A percentile compares a stretch with the other conserved stretches of the same genome.
Conservation (phyloP, 2,888 invertebrate species). For the Augochlorella aurata region DNA sequence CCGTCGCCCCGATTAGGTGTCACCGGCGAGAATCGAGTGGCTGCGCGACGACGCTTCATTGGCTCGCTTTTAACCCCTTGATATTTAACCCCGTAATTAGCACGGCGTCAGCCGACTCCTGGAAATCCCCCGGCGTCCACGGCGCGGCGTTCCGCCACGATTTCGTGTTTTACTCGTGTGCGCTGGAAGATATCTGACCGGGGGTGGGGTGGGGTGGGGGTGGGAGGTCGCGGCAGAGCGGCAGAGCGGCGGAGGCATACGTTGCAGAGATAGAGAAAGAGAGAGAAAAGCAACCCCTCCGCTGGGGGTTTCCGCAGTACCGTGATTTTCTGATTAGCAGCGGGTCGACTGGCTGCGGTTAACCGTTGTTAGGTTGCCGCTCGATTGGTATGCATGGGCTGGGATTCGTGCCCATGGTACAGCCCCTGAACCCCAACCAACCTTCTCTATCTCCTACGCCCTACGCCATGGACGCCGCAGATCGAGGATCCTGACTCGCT, state of each 20-base stretch:
- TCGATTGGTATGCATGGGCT: constrained; percentile 82
- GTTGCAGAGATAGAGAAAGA: constrained; percentile 14
- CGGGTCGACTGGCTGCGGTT: constrained; percentile 81
- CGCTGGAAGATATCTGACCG: constrained; percentile 24
- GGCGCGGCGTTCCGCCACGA: constrained; percentile 14
- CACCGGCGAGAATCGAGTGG: constrained; percentile 43
- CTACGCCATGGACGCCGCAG: constrained; percentile 39
- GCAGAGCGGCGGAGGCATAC: constrained; percentile 17
- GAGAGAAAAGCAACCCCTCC: constrained; percentile 62
- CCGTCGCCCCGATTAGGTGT: constrained; percentile 52
- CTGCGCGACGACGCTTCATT: constrained; percentile 60
- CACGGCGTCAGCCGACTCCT: constrained; percentile 64
- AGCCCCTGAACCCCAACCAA: constrained; percentile 59
- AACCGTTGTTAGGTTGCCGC: constrained; percentile 81
- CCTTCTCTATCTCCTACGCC: constrained; percentile 59
- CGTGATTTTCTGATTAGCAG: constrained; percentile 81
- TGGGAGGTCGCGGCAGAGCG: background rate
- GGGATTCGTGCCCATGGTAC: constrained; percentile 76
- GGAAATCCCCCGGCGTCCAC: constrained; percentile 42
- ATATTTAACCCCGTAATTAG: constrained; percentile 79
- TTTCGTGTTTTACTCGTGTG: constrained; percentile 37
- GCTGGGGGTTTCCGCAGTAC: constrained; percentile 77
- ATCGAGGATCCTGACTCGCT: constrained; percentile 13
- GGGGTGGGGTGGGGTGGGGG: constrained; percentile 47
- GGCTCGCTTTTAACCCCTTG: constrained; percentile 71